Evolutionary conservation across 2,113 vertebrate species (phyloP), one percentile per base, ranked within the genome.

Genomic region (Porphyrio hochstetteri): DNA sequence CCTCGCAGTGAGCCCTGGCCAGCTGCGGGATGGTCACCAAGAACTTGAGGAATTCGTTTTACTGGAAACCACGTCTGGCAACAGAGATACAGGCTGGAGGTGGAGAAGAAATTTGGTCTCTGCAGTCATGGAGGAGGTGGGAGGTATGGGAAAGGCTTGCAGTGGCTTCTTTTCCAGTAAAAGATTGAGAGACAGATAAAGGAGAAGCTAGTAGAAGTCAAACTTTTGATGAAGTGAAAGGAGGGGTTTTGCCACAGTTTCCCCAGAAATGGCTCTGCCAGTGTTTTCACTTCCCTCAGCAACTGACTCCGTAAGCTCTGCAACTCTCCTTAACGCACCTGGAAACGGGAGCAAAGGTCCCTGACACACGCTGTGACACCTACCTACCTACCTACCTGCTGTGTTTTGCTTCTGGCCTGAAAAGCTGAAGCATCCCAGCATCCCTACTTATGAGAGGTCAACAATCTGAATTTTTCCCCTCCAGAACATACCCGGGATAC

Each of bases 281-380:
- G 31, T 36, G 33, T 78, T 85, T 78, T 81, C 25, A 21, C 16
- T 81, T 65, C 55, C 67, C 40, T 57, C 42, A 40, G 46, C 50
- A 33, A 38, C 0, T 0, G n/a, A 11, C 13, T 28, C 44, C 11
- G 4, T 5, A 25, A 64, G 38, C 20, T 88, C 59, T 48, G 29
- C 15, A 17, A 3, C 29, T 42, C 55, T 48, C 29, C n/a, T 46
- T 33, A 60, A 36, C 0, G 2, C 50, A 42, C 21, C 44, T 60
- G 53, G 60, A 42, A 76, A 72, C 36, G 24, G 56, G 44, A 78
- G 16, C 28, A 28, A 46, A 72, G 67, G 70, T 60, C 67, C 18
- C 35, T 20, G 33, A 16, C 2, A 0, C 17, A 16, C n/a, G 1
- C 24, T 18, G 14, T 11, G 29, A 25, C 16, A 40, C 13, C 31